phyloP scores from a whole-genome alignment of 2,113 vertebrate species.

The Tragelaphus imberbis region DNA sequence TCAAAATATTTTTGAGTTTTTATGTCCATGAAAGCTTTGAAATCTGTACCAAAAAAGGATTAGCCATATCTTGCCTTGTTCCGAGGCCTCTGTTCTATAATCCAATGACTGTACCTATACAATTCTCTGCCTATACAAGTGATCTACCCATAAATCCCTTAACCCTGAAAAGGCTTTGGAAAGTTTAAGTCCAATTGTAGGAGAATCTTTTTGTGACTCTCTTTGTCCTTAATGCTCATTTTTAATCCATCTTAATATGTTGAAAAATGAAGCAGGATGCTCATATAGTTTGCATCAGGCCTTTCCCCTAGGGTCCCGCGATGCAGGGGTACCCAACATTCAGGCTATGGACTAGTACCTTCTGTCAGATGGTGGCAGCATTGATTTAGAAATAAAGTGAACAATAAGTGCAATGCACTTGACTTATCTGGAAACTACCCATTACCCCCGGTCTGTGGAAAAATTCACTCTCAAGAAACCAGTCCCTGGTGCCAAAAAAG shows the following conservation, averaged over 20 bases:
- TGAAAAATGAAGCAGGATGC: neutral
- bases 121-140: neutral
- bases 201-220: neutral
- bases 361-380: neutral
- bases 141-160: neutral
- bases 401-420: neutral
- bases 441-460: neutral
- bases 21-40: neutral
- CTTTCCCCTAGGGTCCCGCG: no score
- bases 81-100: neutral
- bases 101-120: neutral
- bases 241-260: neutral
- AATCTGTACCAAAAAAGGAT: neutral
- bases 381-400: neutral
- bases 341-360: neutral
- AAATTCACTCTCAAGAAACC: neutral
- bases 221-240: neutral
- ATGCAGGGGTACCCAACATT: neutral
- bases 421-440: neutral
- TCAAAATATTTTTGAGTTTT: neutral
- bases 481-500: neutral
- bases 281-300: neutral
- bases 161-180: neutral
- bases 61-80: neutral
- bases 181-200: neutral